Evolutionary conservation across 2,113 vertebrate species (phyloP), one percentile per base, ranked within the genome.

Genomic region (Brienomyrus brachyistius): DNA sequence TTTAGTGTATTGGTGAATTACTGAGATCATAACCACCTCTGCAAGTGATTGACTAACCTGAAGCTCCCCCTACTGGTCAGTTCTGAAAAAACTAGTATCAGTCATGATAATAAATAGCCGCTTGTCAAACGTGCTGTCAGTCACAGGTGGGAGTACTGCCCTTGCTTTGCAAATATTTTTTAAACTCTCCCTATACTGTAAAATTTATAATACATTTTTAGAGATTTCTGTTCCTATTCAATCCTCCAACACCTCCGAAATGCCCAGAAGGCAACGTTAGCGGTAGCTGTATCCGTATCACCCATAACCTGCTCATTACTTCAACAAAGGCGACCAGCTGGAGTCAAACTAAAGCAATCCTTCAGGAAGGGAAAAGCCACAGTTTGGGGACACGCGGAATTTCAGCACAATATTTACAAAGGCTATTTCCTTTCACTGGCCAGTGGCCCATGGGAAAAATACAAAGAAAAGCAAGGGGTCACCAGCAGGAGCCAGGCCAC

Each of bases 1-100:
- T 40, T 80, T 80, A 43, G 15, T 17, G 35, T 19, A 43, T 40
- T 43, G 74, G 74, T 80, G 35, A 43, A 19, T 70, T 70, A 13
- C n/a, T 31, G 62, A 70, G n/a, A 15, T 70, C 62, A 80, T 80
- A 15, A 40, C 74, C 15, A 80, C 31, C 17, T 15, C 35, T 80
- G 35, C 74, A 35, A 80, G 15, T 80, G 35, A 80, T 43, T 40
- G 15, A 17, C 35, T 80, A 80, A 35, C 35, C 31, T 84, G 19
- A 84, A 84, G 82, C 82, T 84, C 82, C 82, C 82, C 23, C 82
- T 84, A 48, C 82, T 84, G 82, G 82, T 48, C 15, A 84, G 45
- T 7, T 84, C 45, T 84, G 9, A 35, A 83, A 83, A 83, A 45
- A 45, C 13, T 15, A 83, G 19, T 48, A 21, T 7, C 35, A 40